Base-by-base conservation (phyloP, 2,797 vertebrate genomes). In the Leptoclinus maculatus region DNA sequence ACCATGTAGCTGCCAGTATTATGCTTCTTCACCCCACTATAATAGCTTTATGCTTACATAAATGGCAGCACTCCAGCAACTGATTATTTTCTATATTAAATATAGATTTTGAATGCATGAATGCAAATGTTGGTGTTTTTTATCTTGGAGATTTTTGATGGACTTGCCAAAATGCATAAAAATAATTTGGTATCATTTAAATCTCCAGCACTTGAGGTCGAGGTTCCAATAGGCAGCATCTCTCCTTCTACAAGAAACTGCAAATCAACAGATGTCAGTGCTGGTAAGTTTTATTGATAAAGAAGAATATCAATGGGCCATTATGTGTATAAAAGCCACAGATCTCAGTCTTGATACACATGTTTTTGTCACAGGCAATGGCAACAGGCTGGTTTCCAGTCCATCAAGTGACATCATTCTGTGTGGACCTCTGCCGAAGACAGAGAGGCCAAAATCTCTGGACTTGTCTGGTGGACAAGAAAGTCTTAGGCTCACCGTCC, bases 341-440 rank as follows among this genome's bases (percentile, higher is more conserved):
- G 4, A 51, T 13, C 5, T 43, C 11, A 58, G 12, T 27, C 54
- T 74, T 57, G 12, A 1, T 3, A 23, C 14, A 0, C 76, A 1
- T 76, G 41, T 76, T 79, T 84, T 74, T 39, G 5, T 82, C 63
- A 41, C 78, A 94, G 94, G 80, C n/a, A 57, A 72, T 68, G 60
- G 87, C 68, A 94, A 94, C 29, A 94, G 91, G 73, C 84, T 75
- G 16, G 29, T 70, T 16, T 89, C 38, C 74, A 88, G 95, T 91
- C 84, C 94, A 84, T 51, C 91, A 70, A 94, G 91, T 32, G 94
- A 96, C 88, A 90, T 89, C 68, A 84, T 91, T 79, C 85, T 95
- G 0, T 94, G 94, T 73, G 92, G 90, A 80, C 88, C 89, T 36
- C 92, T 94, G 25, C 94, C 96, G 84, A 97, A 96, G 83, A 92